phyloP scores from a whole-genome alignment of 2,888 invertebrate genomes.

The Callimorpha dominula region DNA sequence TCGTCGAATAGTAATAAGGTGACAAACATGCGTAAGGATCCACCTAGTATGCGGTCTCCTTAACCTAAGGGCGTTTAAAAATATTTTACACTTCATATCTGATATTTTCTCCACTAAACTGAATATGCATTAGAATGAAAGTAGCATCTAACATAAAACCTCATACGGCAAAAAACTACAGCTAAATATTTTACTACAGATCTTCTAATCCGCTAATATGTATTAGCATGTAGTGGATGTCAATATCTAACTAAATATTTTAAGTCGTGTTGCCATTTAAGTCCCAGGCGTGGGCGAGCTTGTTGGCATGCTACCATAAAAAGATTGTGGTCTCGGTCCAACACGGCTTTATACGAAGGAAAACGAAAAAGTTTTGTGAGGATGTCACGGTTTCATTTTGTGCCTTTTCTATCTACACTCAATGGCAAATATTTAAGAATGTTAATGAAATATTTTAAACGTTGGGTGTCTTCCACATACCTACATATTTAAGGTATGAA shows the following conservation, averaged over 20 bases:
- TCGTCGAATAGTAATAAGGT: too few species aligned
- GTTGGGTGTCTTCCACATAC: not conserved
- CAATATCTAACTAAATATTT: conserved; percentile 11
- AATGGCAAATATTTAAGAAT: not conserved
- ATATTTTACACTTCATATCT: too few species aligned
- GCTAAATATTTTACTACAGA: not conserved
- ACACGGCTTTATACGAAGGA: not conserved
- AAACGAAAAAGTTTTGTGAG: conserved; percentile 6
- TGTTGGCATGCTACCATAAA: conserved; percentile 28
- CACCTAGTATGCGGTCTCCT: too few species aligned
- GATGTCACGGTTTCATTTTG: conserved; percentile 1
- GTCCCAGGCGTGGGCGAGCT: conserved; percentile 36
- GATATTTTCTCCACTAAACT: too few species aligned
- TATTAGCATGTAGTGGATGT: conserved; percentile 7
- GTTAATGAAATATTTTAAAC: not conserved
- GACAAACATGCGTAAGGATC: too few species aligned
- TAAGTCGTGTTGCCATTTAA: conserved; percentile 31
- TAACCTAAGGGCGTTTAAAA: too few species aligned
- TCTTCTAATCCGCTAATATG: conserved; percentile 4
- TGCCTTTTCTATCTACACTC: not conserved
- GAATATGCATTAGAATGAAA: too few species aligned
- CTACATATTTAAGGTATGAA: not conserved
- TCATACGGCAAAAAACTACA: not conserved
- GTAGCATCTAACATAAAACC: too few species aligned
- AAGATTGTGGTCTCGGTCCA: conserved; percentile 19